These are phyloP conservation scores for Cnemophilus loriae DNA, from an alignment of 2,113 vertebrate genomes.

Conservation along the genomic window DNA sequence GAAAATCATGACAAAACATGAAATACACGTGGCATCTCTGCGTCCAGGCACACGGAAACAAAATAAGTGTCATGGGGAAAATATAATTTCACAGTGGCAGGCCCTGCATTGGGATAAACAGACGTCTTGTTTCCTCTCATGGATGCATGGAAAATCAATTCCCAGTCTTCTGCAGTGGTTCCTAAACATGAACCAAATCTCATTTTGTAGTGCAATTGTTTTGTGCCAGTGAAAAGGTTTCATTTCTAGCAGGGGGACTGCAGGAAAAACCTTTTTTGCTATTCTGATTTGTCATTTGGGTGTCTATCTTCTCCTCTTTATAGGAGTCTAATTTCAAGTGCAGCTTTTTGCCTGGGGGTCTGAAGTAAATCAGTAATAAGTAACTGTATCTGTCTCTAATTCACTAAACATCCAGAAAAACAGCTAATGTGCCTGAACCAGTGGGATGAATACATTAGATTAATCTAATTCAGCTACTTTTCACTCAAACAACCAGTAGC, in stretches of 20 bases:
- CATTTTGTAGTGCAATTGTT: not conserved
- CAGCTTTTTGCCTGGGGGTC: not conserved
- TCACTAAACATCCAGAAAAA: constrained; percentile 36
- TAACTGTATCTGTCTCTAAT: constrained; percentile 47
- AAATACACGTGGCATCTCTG: constrained; percentile 12
- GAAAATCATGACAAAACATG: not conserved
- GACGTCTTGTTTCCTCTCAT: not conserved
- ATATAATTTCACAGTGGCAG: constrained; percentile 48
- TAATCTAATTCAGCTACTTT: constrained; percentile 47
- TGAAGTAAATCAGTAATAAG: constrained; percentile 19
- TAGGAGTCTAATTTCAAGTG: not conserved
- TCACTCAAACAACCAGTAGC: constrained; percentile 13
- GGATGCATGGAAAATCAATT: constrained; percentile 57
- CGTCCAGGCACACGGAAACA: not conserved
- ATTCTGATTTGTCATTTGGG: not conserved
- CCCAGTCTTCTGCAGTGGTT: not conserved
- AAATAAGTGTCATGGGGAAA: constrained; percentile 45
- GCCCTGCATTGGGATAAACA: constrained; percentile 12
- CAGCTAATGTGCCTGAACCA: constrained; percentile 13
- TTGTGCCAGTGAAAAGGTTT: not conserved
- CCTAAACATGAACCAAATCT: not conserved
- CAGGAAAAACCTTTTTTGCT: not conserved
- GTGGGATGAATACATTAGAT: constrained; percentile 6
- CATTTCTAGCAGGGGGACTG: not conserved
- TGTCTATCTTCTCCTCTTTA: not conserved